A percentile compares a stretch with the other conserved stretches of the same genome.
Conservation (phyloP, 2,113 vertebrate genomes). For the Himantopus leucocephalus region DNA sequence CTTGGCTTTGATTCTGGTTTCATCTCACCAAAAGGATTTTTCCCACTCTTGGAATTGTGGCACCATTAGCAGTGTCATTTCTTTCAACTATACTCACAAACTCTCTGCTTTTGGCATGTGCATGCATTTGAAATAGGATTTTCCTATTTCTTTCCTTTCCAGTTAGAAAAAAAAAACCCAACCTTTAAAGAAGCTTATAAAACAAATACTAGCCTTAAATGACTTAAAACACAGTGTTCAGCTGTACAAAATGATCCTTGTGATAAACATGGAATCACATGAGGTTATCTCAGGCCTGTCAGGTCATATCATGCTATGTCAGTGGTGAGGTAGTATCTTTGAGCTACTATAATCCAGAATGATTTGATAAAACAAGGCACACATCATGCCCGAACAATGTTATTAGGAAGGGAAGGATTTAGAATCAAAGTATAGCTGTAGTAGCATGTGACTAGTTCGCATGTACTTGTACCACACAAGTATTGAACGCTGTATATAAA, state of each 20-base stretch:
- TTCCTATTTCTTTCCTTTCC: not conserved
- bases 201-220: not conserved
- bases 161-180: not conserved
- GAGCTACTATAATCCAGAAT: not conserved
- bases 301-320: not conserved
- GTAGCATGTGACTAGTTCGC: not conserved
- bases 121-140: not conserved
- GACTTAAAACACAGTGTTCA: not conserved
- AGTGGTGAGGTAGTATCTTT: not conserved
- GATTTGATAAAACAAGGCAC: not conserved
- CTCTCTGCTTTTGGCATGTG: not conserved
- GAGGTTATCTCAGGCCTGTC: not conserved
- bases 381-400: not conserved
- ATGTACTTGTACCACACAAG: not conserved
- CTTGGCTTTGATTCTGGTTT: not conserved
- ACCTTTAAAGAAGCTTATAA: not conserved
- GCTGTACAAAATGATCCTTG: not conserved
- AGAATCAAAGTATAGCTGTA: not conserved
- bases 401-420: not conserved
- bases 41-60: not conserved
- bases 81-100: not conserved
- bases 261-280: not conserved
- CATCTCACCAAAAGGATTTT: not conserved
- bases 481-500: not conserved
- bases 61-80: rapidly evolving